These are phyloP conservation scores for Cochlearius cochlearius DNA, from an alignment of 2,113 vertebrate genomes.

Conservation along the genomic window DNA sequence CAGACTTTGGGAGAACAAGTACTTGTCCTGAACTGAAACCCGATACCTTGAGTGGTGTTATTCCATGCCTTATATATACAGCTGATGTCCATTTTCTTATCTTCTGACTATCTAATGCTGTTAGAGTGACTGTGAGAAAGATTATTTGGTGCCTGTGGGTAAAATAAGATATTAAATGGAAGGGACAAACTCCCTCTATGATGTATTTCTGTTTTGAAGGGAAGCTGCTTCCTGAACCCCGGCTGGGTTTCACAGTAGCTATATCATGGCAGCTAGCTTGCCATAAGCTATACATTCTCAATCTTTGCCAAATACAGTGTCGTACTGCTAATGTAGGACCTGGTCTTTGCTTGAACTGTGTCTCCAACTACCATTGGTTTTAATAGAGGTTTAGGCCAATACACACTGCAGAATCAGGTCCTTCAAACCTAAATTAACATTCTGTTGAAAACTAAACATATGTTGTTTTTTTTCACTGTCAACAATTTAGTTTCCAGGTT, in stretches of 20 bases:
- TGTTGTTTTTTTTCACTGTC: slow-evolving; percentile 14
- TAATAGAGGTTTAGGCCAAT: not conserved
- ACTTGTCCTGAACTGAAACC: not conserved
- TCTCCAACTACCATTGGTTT: not conserved
- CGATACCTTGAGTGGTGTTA: not conserved
- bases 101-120: not conserved
- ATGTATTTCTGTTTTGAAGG: not conserved
- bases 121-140: not conserved
- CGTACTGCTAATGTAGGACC: no score
- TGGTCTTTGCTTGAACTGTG: not conserved
- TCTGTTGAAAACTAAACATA: slow-evolving; percentile 39
- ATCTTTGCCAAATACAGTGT: not conserved
- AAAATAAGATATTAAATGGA: not conserved
- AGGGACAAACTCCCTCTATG: not conserved
- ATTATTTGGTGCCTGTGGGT: not conserved
- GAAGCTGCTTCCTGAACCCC: not conserved
- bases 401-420: not conserved
- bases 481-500: slow-evolving; percentile 83
- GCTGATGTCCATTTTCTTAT: not conserved
- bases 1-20: not conserved
- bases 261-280: not conserved
- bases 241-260: not conserved
- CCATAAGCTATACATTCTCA: not conserved
- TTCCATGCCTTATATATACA: not conserved
- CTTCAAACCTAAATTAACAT: slow-evolving; percentile 11